These are phyloP conservation scores for Rhincodon typus DNA, from an alignment of 2,797 vertebrate genomes.

Conservation along the genomic window DNA sequence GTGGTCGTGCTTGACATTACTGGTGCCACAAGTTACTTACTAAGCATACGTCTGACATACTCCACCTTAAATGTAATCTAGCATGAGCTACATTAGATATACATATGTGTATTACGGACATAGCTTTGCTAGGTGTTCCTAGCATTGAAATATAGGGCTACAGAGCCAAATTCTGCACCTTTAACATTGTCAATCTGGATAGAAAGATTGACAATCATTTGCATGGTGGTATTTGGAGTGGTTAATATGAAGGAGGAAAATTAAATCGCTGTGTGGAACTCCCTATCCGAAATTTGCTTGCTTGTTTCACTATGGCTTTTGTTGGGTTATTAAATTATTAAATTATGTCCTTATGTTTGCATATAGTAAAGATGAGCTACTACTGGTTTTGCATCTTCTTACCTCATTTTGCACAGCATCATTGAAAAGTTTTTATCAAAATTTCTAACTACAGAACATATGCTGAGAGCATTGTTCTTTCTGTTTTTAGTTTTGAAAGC, in stretches of 20 bases:
- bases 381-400: neutral
- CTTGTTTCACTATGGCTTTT: neutral
- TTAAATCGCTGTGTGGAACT: neutral
- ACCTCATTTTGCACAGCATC: neutral
- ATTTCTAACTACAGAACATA: neutral
- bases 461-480: neutral
- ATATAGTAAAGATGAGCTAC: neutral
- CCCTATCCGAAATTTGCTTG: neutral
- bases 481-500: neutral
- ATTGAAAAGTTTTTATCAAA: neutral
- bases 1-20: too few relatives aligned
- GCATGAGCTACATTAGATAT: too few relatives aligned
- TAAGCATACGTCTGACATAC: too few relatives aligned
- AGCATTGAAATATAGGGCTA: too few relatives aligned
- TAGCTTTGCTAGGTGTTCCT: too few relatives aligned
- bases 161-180: neutral
- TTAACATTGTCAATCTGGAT: neutral
- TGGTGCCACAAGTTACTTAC: too few relatives aligned
- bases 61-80: too few relatives aligned
- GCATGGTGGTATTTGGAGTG: neutral
- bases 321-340: neutral
- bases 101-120: too few relatives aligned
- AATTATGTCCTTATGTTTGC: too few relatives aligned
- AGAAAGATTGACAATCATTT: neutral
- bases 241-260: neutral